Evolutionary conservation across 2,113 vertebrate species (phyloP).

Genomic region (Mobula birostris): DNA sequence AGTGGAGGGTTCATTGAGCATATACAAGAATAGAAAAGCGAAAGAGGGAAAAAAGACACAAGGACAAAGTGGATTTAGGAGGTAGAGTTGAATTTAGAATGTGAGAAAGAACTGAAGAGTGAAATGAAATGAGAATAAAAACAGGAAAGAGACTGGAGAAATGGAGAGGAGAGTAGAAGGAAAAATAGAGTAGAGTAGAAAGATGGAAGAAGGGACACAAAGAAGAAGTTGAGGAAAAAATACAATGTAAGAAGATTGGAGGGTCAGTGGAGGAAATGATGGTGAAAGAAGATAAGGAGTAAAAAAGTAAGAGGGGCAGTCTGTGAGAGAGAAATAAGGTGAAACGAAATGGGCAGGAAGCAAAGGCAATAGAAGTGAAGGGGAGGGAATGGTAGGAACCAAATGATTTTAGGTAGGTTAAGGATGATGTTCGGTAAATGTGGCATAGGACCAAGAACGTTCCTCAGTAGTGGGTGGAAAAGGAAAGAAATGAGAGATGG

Average conservation of each 20-base stretch:
- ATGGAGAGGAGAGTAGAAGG: not conserved
- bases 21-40: not conserved
- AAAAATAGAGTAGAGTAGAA: not conserved
- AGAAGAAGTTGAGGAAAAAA: too few species aligned
- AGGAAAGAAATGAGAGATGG: not conserved
- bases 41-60: not conserved
- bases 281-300: not conserved
- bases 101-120: not conserved
- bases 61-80: not conserved
- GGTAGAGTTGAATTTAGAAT: not conserved
- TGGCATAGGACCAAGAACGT: not conserved
- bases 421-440: too few species aligned
- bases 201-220: too few species aligned
- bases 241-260: too few species aligned
- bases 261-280: not conserved
- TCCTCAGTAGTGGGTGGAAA: not conserved
- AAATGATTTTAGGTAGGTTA: too few species aligned
- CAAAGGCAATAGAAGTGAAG: not conserved
- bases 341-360: not conserved
- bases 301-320: not conserved
- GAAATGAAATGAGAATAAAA: not conserved
- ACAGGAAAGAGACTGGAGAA: not conserved
- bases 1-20: not conserved
- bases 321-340: not conserved
- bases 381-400: not conserved